These are phyloP conservation scores for Penelope pileata DNA, from an alignment of 2,113 vertebrate species.

Conservation along the genomic window DNA sequence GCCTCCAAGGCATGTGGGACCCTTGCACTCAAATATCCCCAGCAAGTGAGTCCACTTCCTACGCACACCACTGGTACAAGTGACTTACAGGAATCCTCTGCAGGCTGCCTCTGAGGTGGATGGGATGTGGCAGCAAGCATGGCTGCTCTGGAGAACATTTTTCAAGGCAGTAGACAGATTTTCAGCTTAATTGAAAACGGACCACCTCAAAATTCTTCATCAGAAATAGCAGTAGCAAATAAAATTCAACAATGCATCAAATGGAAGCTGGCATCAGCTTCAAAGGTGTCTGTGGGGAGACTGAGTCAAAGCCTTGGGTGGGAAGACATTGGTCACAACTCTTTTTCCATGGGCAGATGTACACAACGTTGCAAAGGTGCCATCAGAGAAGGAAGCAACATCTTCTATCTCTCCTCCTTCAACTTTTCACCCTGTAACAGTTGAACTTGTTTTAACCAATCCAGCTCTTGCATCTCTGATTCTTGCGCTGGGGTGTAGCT, in stretches of 20 bases:
- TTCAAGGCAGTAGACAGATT: neutral
- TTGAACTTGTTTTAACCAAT: neutral
- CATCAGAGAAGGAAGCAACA: neutral
- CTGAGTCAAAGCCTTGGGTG: neutral
- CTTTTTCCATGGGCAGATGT: neutral
- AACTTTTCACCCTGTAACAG: neutral
- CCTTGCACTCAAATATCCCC: neutral
- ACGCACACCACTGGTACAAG: accelerated
- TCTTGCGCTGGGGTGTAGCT: neutral
- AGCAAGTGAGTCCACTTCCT: neutral
- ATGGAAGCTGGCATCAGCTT: neutral
- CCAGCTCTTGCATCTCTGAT: neutral
- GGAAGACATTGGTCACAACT: neutral
- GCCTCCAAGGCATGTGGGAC: accelerated
- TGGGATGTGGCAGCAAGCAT: neutral
- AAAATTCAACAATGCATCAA: accelerated
- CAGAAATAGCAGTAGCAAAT: neutral
- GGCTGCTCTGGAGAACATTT: neutral
- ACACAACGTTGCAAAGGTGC: neutral
- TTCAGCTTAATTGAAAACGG: neutral
- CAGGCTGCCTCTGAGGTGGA: neutral
- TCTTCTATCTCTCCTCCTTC: neutral
- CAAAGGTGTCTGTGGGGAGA: neutral
- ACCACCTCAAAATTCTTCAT: neutral
- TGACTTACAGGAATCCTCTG: neutral